These are phyloP conservation scores for Epinephelus fuscoguttatus DNA, from an alignment of 2,113 vertebrate species.

Conservation along the genomic window DNA sequence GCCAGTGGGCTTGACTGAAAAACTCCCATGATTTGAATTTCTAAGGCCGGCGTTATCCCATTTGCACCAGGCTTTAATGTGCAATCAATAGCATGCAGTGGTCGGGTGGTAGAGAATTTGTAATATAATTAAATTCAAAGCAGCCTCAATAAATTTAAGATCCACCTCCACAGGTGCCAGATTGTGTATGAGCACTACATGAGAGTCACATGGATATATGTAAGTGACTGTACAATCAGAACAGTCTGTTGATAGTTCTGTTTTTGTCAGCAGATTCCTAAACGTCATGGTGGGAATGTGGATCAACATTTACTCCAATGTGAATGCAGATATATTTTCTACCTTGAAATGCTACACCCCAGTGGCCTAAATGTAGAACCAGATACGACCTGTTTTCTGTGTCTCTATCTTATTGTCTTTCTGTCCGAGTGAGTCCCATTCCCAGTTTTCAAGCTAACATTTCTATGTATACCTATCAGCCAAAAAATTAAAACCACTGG, in stretches of 20 bases:
- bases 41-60: background rate
- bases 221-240: background rate
- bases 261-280: background rate
- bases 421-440: too few species aligned
- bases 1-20: slow-evolving; percentile 7
- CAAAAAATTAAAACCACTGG: too few species aligned
- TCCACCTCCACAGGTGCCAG: background rate
- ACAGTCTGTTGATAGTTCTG: background rate
- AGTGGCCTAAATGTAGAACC: too few species aligned
- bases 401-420: too few species aligned
- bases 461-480: too few species aligned
- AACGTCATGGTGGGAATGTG: too few species aligned
- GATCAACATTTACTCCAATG: too few species aligned
- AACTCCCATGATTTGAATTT: slow-evolving; percentile 28
- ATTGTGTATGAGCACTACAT: background rate
- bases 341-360: too few species aligned
- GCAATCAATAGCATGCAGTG: slow-evolving; percentile 21
- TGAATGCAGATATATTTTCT: too few species aligned
- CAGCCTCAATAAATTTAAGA: slow-evolving; percentile 7
- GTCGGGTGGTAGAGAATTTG: background rate
- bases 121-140: slow-evolving; percentile 28
- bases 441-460: too few species aligned
- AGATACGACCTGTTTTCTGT: too few species aligned
- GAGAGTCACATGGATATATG: background rate
- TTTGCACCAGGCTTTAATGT: slow-evolving; percentile 5